Evolutionary conservation across 2,888 invertebrate species (phyloP).

Genomic region (Halocaridina rubra): DNA sequence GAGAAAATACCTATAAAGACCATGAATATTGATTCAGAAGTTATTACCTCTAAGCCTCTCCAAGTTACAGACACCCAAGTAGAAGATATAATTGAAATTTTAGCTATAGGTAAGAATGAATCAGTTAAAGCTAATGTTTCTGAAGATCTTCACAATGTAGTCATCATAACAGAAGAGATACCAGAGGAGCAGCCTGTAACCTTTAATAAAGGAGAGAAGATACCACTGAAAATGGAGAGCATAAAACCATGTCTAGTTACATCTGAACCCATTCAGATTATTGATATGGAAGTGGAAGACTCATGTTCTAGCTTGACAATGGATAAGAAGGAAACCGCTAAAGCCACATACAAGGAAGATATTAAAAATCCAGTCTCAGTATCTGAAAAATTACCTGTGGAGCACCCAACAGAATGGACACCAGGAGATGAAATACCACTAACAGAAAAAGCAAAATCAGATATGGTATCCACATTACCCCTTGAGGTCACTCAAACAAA

Average conservation of each 20-base stretch:
- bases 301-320: neutral
- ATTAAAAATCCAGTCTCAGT: slow-evolving; percentile 16
- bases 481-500: slow-evolving; percentile 17
- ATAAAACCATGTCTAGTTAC: slow-evolving; percentile 29
- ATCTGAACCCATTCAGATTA: slow-evolving; percentile 17
- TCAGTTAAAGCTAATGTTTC: slow-evolving; percentile 25
- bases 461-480: neutral
- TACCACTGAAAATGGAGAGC: slow-evolving; percentile 21
- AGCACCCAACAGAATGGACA: slow-evolving; percentile 19
- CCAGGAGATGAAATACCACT: slow-evolving; percentile 17
- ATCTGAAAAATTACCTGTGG: slow-evolving; percentile 32
- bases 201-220: slow-evolving; percentile 31
- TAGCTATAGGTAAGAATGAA: neutral
- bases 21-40: slow-evolving; percentile 16
- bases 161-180: slow-evolving; percentile 32
- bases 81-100: slow-evolving; percentile 17
- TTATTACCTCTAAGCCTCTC: slow-evolving; percentile 21
- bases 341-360: slow-evolving; percentile 33
- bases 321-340: slow-evolving; percentile 6
- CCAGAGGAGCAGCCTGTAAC: slow-evolving; percentile 30
- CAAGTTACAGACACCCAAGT: slow-evolving; percentile 29
- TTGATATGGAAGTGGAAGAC: slow-evolving; percentile 36
- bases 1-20: slow-evolving; percentile 36
- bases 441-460: neutral
- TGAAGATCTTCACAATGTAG: slow-evolving; percentile 12